A percentile compares a stretch with the other conserved stretches of the same genome.
Conservation (phyloP, 2,797 vertebrate species). For the Sebastes oblongus region DNA sequence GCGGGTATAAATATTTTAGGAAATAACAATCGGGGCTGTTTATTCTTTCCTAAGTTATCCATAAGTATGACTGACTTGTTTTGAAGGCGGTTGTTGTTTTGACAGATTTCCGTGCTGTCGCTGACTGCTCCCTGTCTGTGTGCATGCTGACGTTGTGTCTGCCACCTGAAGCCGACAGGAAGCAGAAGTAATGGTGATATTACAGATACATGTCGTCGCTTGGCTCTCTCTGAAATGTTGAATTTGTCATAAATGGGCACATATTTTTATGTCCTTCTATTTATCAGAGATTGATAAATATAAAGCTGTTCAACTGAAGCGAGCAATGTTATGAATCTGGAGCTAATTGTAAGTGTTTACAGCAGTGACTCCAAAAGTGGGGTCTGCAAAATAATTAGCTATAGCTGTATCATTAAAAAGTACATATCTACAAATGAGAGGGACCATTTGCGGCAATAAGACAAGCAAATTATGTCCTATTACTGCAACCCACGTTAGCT, state of each 20-base stretch:
- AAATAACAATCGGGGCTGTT: slow-evolving; percentile 72
- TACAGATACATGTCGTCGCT: neutral
- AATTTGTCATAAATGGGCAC: neutral
- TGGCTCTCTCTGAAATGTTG: neutral
- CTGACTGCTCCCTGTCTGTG: slow-evolving; percentile 53
- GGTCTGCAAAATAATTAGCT: neutral
- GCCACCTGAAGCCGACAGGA: slow-evolving; percentile 28
- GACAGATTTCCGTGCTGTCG: slow-evolving; percentile 53
- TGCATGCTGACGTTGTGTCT: slow-evolving; percentile 19
- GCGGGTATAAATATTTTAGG: slow-evolving; percentile 75
- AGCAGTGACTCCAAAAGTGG: neutral
- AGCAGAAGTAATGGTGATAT: neutral
- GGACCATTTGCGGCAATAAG: too few relatives aligned
- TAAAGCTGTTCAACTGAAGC: neutral
- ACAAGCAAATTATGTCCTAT: too few relatives aligned
- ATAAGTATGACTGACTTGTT: slow-evolving; percentile 73
- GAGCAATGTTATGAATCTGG: neutral
- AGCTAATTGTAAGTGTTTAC: neutral
- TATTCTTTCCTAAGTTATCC: slow-evolving; percentile 61
- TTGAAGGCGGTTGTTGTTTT: slow-evolving; percentile 69
- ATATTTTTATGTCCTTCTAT: neutral
- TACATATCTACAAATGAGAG: too few relatives aligned
- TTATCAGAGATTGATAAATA: neutral
- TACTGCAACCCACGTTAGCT: too few relatives aligned
- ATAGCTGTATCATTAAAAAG: neutral